Base-by-base conservation (phyloP, 2,888 invertebrate genomes). In the Lomographa bimaculata region DNA sequence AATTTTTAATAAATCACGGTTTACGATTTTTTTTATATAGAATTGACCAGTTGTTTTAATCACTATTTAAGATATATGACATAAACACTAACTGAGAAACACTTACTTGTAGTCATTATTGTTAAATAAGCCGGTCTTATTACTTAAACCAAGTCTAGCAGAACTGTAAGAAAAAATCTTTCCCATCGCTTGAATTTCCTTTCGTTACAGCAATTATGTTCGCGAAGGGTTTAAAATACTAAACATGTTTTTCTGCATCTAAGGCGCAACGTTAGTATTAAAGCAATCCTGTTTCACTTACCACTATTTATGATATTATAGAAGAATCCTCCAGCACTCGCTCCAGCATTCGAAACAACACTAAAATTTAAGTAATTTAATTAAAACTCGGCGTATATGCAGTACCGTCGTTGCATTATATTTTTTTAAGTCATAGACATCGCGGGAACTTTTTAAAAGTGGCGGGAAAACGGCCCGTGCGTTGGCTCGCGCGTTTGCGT, bases 261-360 rank as follows among this genome's bases (percentile, higher is more conserved):
- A 46, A 60, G 39, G 50, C 56, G 56, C 56, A 48, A 62, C 59
- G 50, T 60, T 52, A 62, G 57, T 59, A 60, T 64, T 52, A 52
- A 56, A 60, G 50, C 48, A 67, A 65, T 69, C 66, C 67, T 69
- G 72, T 71, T 73, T 64, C 42, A 74, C 79, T 79, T 62, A 80
- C 79, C 79, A 64, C 71, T 65, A 59, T 54, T 67, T 55, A 53
- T 50, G 56, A 67, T 68, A 60, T 62, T 65, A 58, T 14, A 50
- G 54, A 54, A 63, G 61, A 61, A 59, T 64, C 61, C 63, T 49
- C 21, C 20, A 2, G 29, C 20, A 33, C 36, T 50, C 59, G 46
- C 45, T 62, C 54, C 65, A 69, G 76, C 73, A 70, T 50, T 5
- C 40, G 43, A 64, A 56, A 65, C 61, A 55, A 40, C 65, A 71